Evolutionary conservation across 2,888 invertebrate genomes (phyloP), one percentile per base, ranked within the genome.

Genomic region (Drosophila quasianomalipes): DNA sequence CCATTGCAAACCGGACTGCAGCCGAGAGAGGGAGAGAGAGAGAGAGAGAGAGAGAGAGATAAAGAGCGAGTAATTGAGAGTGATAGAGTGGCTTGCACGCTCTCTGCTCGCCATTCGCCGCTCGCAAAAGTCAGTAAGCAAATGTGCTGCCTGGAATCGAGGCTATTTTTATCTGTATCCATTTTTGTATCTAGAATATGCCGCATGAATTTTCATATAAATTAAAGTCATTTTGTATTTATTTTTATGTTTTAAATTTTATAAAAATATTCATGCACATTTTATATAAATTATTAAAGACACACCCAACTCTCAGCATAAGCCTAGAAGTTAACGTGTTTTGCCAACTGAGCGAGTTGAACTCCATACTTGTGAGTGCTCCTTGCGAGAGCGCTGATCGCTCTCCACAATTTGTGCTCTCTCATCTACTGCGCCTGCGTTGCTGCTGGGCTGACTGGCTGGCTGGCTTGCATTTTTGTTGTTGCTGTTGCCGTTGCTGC

Each of bases 401-500:
- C 63, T 63, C 81, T 80, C 74, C 51, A 44, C 55, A 52, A 49
- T 58, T 53, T 70, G 44, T 10, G 61, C 67, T 49, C 80, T 76
- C 80, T 59, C 63, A 57, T 41, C 79, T 54, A 53, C 67, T 67
- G 78, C 78, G 74, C 70, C 65, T 79, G 81, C 73, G 77, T 62
- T 62, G 67, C 58, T 70, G 68, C 41, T 41, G 41, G 10, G 41
- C 41, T 41, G 41, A n/a, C 35, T 35, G 37, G 19, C 44, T 44
- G 59, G 51, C 62, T 79, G 55, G 62, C 81, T 70, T 81, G 82
- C 74, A 82, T 70, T 78, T 62, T 71, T 81, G 78, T 77, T 76
- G 70, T 61, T 74, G 62, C n/a, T 39, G 28, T 5, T 47, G 22
- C 49, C 44, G 59, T 22, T 59, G 70, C 53, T 39, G 78, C 70